These are phyloP conservation scores for Apodemia mormo DNA, from an alignment of 2,888 invertebrate genomes.

Conservation along the genomic window DNA sequence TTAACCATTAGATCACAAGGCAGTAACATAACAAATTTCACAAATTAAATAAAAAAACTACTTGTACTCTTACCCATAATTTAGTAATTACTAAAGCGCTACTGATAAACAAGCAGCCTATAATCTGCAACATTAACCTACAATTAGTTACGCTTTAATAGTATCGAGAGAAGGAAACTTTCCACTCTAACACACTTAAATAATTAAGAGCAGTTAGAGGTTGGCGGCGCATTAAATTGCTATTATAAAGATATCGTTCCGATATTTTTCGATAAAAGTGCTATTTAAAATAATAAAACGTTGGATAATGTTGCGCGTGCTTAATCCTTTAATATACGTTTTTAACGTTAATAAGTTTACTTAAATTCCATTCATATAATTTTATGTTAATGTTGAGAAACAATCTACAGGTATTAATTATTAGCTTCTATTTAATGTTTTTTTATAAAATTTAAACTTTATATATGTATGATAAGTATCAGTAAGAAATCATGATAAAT, in stretches of 20 bases:
- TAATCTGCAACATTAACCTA: conserved; percentile 58
- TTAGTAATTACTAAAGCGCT: conserved; percentile 41
- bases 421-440: no score
- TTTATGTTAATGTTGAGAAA: neutral
- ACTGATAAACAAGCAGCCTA: conserved; percentile 44
- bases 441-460: no score
- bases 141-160: conserved; percentile 62
- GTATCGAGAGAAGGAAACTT: conserved; percentile 55
- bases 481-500: no score
- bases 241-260: conserved; percentile 43
- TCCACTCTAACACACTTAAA: conserved; percentile 60
- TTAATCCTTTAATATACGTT: neutral
- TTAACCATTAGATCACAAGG: no score
- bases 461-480: no score
- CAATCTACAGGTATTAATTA: no score
- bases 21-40: no score
- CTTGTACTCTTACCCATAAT: conserved; percentile 37
- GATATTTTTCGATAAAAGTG: conserved; percentile 20
- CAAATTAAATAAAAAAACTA: neutral
- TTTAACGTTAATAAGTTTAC: neutral
- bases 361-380: neutral
- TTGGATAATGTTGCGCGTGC: neutral
- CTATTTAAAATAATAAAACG: neutral
- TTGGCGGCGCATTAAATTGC: conserved; percentile 44
- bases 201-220: conserved; percentile 68